Conservation (phyloP, 1,140 invertebrate genomes). For the Drosophila pallidifrons region DNA sequence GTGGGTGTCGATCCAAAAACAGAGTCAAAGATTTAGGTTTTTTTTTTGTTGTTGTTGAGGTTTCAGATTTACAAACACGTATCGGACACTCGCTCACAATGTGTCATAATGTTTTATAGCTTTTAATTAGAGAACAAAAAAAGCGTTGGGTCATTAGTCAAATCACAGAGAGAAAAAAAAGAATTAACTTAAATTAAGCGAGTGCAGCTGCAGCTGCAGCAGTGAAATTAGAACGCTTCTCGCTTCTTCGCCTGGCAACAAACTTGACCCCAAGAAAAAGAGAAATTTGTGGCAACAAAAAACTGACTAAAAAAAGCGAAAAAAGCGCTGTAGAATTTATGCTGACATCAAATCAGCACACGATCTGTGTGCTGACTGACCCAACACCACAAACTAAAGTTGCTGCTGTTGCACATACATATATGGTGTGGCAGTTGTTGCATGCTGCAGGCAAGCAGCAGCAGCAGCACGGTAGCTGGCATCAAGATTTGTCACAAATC, state of each 20-base stretch:
- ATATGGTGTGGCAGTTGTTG: conserved; percentile 54
- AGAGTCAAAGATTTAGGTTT: neutral
- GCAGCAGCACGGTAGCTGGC: conserved; percentile 58
- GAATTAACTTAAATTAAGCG: conserved; percentile 43
- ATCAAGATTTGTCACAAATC: conserved; percentile 83
- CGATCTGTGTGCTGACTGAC: conserved; percentile 57
- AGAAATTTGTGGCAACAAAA: conserved; percentile 72
- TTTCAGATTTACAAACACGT: conserved; percentile 67
- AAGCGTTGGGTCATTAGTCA: conserved; percentile 47
- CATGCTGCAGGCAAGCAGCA: conserved; percentile 62
- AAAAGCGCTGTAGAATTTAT: conserved; percentile 40
- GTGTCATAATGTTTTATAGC: conserved; percentile 53
- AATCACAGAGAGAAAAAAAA: conserved; percentile 19
- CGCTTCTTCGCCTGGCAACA: conserved; percentile 43
- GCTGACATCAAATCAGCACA: conserved; percentile 76
- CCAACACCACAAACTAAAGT: conserved; percentile 16
- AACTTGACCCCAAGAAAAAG: conserved; percentile 83
- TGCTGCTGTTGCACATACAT: conserved; percentile 44
- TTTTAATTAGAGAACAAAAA: conserved; percentile 57
- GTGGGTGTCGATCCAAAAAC: conserved; percentile 57
- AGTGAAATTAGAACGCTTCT: conserved; percentile 80
- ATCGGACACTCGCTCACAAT: conserved; percentile 20
- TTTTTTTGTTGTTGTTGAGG: conserved; percentile 19
- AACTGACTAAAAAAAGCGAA: neutral
- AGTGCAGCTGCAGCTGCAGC: conserved; percentile 20